Evolutionary conservation across 2,797 vertebrate genomes (phyloP).

Genomic region (Alfaro cultratus): DNA sequence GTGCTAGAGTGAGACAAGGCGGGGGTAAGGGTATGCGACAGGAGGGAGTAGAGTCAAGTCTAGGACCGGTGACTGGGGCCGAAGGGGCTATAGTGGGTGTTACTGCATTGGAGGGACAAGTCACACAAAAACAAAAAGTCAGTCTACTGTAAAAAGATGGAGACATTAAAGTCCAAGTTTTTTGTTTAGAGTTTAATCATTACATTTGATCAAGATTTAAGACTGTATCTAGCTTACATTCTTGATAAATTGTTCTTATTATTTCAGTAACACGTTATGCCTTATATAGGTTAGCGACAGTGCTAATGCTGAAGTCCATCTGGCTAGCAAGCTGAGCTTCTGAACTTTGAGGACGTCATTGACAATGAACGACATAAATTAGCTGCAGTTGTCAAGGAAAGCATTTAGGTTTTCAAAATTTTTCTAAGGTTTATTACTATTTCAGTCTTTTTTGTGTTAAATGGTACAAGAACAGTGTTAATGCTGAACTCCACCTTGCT

Average conservation of each 20-base stretch:
- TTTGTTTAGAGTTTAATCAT: background rate
- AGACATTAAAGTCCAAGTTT: constrained; percentile 30
- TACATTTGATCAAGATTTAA: no score
- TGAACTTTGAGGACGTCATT: background rate
- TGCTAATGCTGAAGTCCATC: no score
- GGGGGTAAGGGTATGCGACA: constrained; percentile 73
- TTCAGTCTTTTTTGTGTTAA: no score
- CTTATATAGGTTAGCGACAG: no score
- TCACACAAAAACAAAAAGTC: constrained; percentile 31
- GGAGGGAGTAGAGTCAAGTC: constrained; percentile 48
- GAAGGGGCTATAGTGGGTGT: constrained; percentile 66
- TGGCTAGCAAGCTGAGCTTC: no score
- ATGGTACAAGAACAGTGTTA: no score
- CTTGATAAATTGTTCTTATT: no score
- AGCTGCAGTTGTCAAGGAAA: background rate
- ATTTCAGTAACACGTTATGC: no score
- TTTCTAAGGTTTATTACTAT: no score
- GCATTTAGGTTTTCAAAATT: no score
- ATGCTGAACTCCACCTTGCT: no score
- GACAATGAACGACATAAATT: background rate
- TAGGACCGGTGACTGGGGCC: constrained; percentile 51
- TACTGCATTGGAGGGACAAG: constrained; percentile 56
- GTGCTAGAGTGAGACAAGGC: constrained; percentile 76
- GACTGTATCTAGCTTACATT: no score
- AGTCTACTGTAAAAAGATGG: constrained; percentile 53